Conservation (phyloP, 2,113 vertebrate genomes). For the Esox niger region DNA sequence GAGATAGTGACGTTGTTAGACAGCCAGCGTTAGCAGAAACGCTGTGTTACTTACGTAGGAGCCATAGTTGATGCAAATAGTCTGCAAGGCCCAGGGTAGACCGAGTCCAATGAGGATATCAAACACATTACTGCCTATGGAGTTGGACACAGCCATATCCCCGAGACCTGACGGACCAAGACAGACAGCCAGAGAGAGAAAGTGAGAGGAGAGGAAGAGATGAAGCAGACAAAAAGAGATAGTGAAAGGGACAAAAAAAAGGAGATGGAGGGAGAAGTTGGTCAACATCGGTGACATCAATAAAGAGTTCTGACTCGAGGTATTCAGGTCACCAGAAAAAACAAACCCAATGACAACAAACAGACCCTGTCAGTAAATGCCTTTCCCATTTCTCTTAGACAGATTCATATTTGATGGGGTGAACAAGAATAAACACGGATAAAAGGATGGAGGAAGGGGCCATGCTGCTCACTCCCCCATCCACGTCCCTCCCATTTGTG, state of each 20-base stretch:
- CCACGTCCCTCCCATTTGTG: neutral
- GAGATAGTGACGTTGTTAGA: neutral
- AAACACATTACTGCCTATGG: conserved; percentile 96
- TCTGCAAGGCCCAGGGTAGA: conserved; percentile 91
- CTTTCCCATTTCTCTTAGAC: conserved; percentile 3
- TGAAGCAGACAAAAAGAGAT: neutral
- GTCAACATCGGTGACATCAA: conserved; percentile 4
- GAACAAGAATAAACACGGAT: conserved; percentile 52
- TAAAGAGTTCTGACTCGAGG: neutral
- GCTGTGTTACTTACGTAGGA: conserved; percentile 81
- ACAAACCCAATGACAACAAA: conserved; percentile 14
- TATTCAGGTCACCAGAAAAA: conserved; percentile 13
- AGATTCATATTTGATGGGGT: conserved; percentile 51
- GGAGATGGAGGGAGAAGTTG: neutral
- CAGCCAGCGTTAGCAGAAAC: neutral
- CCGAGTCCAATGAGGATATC: conserved; percentile 95
- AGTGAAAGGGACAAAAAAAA: neutral
- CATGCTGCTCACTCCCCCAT: conserved; percentile 14
- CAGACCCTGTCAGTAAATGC: neutral
- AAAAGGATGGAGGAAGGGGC: conserved; percentile 35
- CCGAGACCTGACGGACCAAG: conserved; percentile 80
- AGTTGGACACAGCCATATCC: conserved; percentile 97
- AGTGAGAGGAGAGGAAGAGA: conserved; percentile 23
- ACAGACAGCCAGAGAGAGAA: neutral
- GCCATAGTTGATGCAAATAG: conserved; percentile 88